Evolutionary conservation across 1,140 invertebrate genomes (phyloP), one percentile per base, ranked within the genome.

Genomic region (Papilio glaucus): DNA sequence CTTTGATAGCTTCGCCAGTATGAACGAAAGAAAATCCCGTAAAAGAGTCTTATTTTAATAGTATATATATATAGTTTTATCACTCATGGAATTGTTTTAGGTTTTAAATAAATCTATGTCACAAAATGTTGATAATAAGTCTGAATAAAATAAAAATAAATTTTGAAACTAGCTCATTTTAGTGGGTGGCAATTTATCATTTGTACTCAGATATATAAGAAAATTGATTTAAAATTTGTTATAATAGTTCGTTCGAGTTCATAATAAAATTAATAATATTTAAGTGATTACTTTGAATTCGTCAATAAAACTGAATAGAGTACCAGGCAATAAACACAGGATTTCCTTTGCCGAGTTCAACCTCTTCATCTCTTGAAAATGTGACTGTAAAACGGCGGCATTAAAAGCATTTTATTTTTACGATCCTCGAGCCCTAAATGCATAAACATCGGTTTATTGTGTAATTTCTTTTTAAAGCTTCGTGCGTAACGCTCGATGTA

Each of bases 371-470:
- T 65, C 62, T 38, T 65, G 62, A 37, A 65, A 65, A 65, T 65
- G 62, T 65, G 29, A 65, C 62, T 65, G 62, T 65, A 65, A 65
- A 65, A 33, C 18, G 61, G 29, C 61, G 62, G 33, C 29, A 65
- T 65, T 65, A 65, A 65, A 65, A 65, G 62, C 62, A 65, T 65
- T 65, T 65, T 65, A 65, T 65, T 65, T 65, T 65, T 65, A 65
- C 62, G 62, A 65, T 41, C 62, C 15, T 13, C 12, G 62, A 18
- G 62, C 15, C 62, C 62, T 39, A 65, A 65, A 65, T 65, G 62
- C 29, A 41, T 65, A 65, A 65, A 65, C 62, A 65, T 65, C 33
- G 62, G 62, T 65, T 65, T 65, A 65, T 65, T 38, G 62, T 65
- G 62, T 65, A 65, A 65, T 65, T 65, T 65, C 62, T 65, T 65